phyloP scores from a whole-genome alignment of 1,140 invertebrate genomes.

The Drosophila carrolli region DNA sequence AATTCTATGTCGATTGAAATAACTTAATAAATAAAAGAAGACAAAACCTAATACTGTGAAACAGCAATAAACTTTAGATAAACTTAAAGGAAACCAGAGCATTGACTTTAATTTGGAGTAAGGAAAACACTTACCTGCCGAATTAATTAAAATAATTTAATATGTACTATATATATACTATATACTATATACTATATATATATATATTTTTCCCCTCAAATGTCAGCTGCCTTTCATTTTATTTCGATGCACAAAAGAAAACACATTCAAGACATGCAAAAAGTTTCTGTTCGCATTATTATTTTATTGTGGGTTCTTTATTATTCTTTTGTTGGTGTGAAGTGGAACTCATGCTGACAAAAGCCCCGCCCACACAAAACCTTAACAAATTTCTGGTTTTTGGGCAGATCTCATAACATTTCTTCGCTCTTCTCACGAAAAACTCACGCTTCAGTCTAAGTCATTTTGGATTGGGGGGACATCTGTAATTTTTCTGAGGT shows the following conservation, averaged over 20 bases:
- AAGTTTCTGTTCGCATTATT: conserved; percentile 4
- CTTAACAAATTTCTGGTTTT: conserved; percentile 28
- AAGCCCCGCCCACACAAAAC: conserved; percentile 36
- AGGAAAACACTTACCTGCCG: not conserved
- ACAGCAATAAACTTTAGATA: not conserved
- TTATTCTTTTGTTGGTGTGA: conserved; percentile 28
- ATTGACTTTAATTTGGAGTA: not conserved
- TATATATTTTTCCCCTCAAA: not conserved
- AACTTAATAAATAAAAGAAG: not conserved
- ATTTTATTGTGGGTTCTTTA: conserved; percentile 42
- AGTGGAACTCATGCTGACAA: conserved; percentile 30
- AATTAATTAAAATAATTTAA: not conserved
- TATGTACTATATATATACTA: not conserved
- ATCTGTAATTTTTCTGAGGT: conserved; percentile 10
- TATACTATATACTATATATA: not conserved
- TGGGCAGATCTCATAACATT: conserved; percentile 37
- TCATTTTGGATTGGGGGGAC: conserved; percentile 30
- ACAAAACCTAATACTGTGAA: not conserved
- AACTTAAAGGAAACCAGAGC: not conserved
- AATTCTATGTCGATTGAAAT: conserved; percentile 10
- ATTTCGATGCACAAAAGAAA: conserved; percentile 10
- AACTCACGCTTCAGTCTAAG: conserved; percentile 70
- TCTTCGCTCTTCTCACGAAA: conserved; percentile 17
- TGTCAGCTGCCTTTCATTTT: conserved; percentile 7
- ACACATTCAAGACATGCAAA: conserved; percentile 1